Conservation (phyloP, 2,888 invertebrate species). For the Idaea biselata region DNA sequence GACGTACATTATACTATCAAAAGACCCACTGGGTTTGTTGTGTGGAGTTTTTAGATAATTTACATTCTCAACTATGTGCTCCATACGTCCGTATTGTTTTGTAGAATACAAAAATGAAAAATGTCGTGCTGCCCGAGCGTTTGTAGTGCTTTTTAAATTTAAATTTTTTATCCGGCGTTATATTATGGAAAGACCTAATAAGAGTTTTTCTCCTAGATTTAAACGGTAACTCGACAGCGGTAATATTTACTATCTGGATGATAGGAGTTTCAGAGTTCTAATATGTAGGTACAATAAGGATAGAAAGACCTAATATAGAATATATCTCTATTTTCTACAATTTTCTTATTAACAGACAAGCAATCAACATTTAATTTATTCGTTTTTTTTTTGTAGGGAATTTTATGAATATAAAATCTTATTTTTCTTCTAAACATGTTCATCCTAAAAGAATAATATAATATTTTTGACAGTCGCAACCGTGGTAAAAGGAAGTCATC, state of each 20-base stretch:
- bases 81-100: constrained; percentile 28
- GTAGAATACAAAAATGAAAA: constrained; percentile 13
- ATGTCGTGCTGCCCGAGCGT: constrained; percentile 8
- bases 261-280: no score
- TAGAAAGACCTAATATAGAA: no score
- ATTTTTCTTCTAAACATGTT: not conserved
- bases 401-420: no score
- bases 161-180: not conserved
- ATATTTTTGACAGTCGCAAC: not conserved
- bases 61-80: constrained; percentile 63
- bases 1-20: constrained; percentile 72
- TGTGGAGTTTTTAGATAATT: constrained; percentile 69
- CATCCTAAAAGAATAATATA: not conserved
- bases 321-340: no score
- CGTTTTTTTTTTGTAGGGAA: no score
- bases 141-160: not conserved
- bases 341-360: no score
- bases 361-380: no score
- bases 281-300: no score
- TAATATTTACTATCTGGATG: no score
- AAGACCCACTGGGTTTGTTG: constrained; percentile 54
- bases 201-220: not conserved
- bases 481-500: not conserved
- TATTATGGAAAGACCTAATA: not conserved
- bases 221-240: no score